A percentile compares a stretch with the other conserved stretches of the same genome.
phyloP scores from a whole-genome alignment of 2,888 invertebrate genomes.

The Eudasyphora cyanicolor region DNA sequence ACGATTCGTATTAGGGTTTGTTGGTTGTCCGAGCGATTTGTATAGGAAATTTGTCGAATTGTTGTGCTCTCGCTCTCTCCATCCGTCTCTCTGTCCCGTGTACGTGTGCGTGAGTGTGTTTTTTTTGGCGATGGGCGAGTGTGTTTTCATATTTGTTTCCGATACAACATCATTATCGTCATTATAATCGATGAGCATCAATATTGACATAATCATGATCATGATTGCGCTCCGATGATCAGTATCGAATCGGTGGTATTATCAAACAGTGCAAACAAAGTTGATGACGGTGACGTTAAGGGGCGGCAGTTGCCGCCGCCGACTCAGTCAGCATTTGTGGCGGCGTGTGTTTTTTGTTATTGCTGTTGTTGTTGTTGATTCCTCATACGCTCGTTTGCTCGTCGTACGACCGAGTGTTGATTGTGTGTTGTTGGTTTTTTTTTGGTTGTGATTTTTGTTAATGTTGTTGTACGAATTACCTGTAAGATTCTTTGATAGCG shows the following conservation, averaged over 20 bases:
- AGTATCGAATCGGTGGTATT: slow-evolving; percentile 17
- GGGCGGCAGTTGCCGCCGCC: too few relatives aligned
- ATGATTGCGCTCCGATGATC: background rate
- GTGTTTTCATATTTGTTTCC: slow-evolving; percentile 15
- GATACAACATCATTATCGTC: slow-evolving; percentile 42
- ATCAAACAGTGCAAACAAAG: slow-evolving; percentile 48
- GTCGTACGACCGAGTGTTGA: slow-evolving; percentile 2
- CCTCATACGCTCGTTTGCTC: too few relatives aligned
- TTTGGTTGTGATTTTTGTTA: background rate
- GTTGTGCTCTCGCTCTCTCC: too few relatives aligned
- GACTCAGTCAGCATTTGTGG: slow-evolving; percentile 47
- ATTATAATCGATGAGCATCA: background rate
- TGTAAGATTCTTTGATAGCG: slow-evolving; percentile 57
- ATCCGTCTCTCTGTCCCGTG: background rate
- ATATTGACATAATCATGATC: slow-evolving; percentile 26
- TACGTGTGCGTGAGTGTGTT: slow-evolving; percentile 6
- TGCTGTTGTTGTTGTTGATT: background rate
- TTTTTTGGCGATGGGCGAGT: slow-evolving; percentile 40
- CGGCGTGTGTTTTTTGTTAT: slow-evolving; percentile 42
- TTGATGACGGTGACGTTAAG: slow-evolving; percentile 49
- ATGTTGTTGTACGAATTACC: slow-evolving; percentile 59
- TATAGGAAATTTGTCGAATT: background rate
- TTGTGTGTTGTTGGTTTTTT: slow-evolving; percentile 20
- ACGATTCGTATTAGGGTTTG: slow-evolving; percentile 3
- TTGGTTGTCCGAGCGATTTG: background rate